A percentile compares a stretch with the other conserved stretches of the same genome.
phyloP scores from a whole-genome alignment of 2,113 vertebrate genomes.

The Pomatorhinus ruficollis region DNA sequence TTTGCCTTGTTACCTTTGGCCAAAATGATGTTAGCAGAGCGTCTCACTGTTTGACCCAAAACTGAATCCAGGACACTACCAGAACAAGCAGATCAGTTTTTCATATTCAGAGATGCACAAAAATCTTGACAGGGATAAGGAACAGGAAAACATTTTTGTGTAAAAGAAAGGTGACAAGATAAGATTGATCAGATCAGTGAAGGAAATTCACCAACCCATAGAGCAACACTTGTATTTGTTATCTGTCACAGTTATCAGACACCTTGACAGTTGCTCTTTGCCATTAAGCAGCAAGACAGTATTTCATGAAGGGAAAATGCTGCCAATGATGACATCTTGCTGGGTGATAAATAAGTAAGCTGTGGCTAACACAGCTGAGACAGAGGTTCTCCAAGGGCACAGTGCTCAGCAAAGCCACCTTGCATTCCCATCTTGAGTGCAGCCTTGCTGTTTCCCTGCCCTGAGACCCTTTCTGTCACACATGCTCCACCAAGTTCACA shows the following conservation, averaged over 20 bases:
- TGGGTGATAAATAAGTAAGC: background rate
- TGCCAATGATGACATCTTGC: background rate
- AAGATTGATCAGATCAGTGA: background rate
- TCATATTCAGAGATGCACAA: background rate
- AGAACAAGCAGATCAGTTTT: background rate
- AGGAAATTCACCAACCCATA: background rate
- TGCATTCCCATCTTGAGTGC: background rate
- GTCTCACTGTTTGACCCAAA: background rate
- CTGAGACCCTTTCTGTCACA: background rate
- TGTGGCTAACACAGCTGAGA: accelerated
- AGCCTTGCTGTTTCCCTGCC: background rate
- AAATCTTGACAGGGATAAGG: background rate
- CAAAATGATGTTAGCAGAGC: background rate
- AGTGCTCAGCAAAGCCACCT: background rate
- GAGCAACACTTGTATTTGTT: background rate
- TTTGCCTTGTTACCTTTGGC: background rate
- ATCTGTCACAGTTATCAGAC: background rate
- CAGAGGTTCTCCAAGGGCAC: background rate
- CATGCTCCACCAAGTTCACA: background rate
- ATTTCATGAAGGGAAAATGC: background rate
- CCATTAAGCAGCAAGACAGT: background rate
- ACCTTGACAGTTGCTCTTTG: background rate
- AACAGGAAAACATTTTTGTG: background rate
- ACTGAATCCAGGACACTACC: background rate
- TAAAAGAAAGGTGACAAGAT: background rate